Percentiles rank a stretch among this genome's conserved stretches.
phyloP scores from a whole-genome alignment of 2,888 invertebrate species.

The Alsophila aescularia region DNA sequence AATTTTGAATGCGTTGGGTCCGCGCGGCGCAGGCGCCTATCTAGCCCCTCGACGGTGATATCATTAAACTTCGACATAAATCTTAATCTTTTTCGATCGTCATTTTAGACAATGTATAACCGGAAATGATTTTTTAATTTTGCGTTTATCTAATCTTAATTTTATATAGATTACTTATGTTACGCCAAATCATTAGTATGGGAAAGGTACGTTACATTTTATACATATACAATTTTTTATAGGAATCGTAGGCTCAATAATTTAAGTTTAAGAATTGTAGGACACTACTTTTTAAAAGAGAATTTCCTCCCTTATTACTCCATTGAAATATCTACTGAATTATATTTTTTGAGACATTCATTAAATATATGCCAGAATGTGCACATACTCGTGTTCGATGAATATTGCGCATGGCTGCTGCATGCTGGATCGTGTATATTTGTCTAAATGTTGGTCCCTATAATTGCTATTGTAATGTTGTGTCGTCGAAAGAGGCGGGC shows the following conservation, averaged over 20 bases:
- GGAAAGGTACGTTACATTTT: conserved; percentile 9
- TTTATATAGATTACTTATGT: conserved; percentile 10
- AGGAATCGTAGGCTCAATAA: background rate
- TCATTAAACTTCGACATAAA: conserved; percentile 8
- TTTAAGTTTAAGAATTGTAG: background rate
- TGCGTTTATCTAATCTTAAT: conserved; percentile 5
- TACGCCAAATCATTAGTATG: conserved; percentile 14
- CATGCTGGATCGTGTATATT: conserved; percentile 76
- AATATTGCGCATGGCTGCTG: conserved; percentile 62
- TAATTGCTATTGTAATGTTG: conserved; percentile 78
- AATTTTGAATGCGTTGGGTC: conserved; percentile 62
- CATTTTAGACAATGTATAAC: conserved; percentile 8
- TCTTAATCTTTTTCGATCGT: background rate
- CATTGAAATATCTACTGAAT: conserved; percentile 11
- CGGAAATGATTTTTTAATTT: background rate
- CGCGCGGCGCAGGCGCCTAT: conserved; percentile 78
- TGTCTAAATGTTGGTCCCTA: conserved; percentile 84
- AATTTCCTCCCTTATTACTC: conserved; percentile 10
- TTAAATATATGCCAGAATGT: conserved; percentile 35
- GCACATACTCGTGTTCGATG: conserved; percentile 62
- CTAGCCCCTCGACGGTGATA: conserved; percentile 42
- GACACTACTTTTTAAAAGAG: background rate
- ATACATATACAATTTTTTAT: background rate
- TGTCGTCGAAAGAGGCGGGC: conserved; percentile 47
- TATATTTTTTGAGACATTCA: conserved; percentile 7